Evolutionary conservation across 2,797 vertebrate genomes (phyloP).

Genomic region (Lagorchestes hirsutus): DNA sequence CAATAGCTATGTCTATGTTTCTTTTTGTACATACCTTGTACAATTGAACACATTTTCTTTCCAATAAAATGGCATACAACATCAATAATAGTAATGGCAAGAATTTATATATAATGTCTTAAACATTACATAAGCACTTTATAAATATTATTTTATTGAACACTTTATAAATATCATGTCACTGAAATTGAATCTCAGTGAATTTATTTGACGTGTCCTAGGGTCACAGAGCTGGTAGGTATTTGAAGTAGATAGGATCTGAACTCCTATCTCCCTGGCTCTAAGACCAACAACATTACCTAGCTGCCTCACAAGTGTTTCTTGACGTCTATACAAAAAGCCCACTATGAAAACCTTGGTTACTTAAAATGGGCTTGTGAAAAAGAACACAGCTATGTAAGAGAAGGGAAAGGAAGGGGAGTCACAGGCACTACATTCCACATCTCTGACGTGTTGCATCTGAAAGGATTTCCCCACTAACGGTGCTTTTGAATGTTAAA

Average conservation of each 20-base stretch:
- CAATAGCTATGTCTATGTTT: neutral
- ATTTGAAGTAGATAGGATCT: neutral
- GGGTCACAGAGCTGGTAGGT: neutral
- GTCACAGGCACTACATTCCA: slow-evolving; percentile 10
- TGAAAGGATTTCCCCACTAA: slow-evolving; percentile 50
- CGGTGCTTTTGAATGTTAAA: neutral
- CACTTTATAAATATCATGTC: neutral
- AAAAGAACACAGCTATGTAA: neutral
- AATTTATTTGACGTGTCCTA: neutral
- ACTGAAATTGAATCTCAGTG: neutral
- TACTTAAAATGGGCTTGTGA: neutral
- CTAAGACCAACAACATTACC: neutral
- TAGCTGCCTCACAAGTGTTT: neutral
- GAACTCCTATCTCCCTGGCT: neutral
- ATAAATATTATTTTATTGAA: neutral
- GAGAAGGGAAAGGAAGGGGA: neutral
- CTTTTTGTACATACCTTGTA: neutral
- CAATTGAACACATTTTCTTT: neutral
- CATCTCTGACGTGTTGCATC: slow-evolving; percentile 21
- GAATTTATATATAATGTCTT: neutral
- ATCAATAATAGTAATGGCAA: neutral
- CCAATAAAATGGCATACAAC: neutral
- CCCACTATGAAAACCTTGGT: neutral
- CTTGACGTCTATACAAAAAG: neutral
- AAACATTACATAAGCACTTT: neutral